phyloP scores from a whole-genome alignment of 64 coral and sea anemone species.

The Stichodactyla mertensii region DNA sequence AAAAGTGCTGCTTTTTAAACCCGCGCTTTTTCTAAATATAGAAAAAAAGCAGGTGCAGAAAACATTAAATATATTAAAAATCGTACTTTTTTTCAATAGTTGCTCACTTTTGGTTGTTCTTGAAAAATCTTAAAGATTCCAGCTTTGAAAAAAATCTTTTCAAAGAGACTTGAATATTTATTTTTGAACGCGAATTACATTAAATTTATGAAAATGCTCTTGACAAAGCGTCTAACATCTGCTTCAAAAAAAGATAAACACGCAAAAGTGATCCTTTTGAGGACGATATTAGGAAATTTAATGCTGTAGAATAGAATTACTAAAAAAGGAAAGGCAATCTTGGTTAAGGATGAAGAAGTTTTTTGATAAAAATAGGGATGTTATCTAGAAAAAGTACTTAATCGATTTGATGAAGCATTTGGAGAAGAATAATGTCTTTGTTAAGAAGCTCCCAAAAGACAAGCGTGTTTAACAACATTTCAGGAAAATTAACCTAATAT shows the following conservation, averaged over 20 bases:
- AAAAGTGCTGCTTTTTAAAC: neutral
- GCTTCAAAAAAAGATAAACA: constrained; percentile 10
- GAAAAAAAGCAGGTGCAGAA: neutral
- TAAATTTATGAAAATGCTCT: constrained; percentile 1
- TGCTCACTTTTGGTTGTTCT: neutral
- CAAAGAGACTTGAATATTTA: neutral
- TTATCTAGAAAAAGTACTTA: constrained; percentile 12
- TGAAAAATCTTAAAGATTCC: neutral
- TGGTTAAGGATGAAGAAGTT: neutral
- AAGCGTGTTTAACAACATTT: constrained; percentile 15
- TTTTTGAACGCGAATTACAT: neutral
- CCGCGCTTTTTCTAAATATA: neutral
- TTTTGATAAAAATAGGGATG: neutral
- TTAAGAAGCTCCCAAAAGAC: neutral
- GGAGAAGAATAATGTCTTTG: constrained; percentile 3
- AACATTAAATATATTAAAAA: neutral
- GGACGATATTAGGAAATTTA: neutral
- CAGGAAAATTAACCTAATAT: constrained; percentile 16
- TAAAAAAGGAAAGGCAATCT: neutral
- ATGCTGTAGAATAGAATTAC: constrained; percentile 6
- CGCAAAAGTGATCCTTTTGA: neutral
- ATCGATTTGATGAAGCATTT: neutral
- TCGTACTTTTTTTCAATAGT: neutral
- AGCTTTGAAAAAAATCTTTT: neutral
- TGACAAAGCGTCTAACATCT: constrained; percentile 14